phyloP scores from a whole-genome alignment of 35 echinoderm and acorn worm genomes.

The Acanthaster planci region DNA sequence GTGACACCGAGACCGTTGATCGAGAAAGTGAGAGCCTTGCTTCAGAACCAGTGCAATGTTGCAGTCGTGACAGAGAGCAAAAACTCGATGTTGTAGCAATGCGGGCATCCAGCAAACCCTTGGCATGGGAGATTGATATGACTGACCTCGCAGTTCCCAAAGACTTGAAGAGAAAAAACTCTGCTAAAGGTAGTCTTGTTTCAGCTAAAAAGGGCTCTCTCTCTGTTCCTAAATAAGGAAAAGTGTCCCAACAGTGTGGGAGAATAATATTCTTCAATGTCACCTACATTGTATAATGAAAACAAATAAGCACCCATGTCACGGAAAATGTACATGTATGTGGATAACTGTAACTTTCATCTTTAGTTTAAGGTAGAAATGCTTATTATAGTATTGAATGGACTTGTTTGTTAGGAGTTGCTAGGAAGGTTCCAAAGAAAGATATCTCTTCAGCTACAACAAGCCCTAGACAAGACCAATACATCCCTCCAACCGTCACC shows the following conservation, averaged over 20 bases:
- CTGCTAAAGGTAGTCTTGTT: not conserved
- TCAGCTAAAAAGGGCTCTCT: too few species aligned
- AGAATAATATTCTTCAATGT: too few species aligned
- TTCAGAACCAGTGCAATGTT: not conserved
- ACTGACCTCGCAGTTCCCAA: not conserved
- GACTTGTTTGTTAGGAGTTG: not conserved
- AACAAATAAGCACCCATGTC: too few species aligned
- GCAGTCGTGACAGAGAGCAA: not conserved
- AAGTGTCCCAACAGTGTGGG: too few species aligned
- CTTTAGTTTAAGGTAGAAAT: too few species aligned
- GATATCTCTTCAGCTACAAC: not conserved
- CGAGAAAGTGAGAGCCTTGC: not conserved
- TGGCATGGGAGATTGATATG: not conserved
- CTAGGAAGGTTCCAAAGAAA: not conserved
- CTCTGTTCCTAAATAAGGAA: too few species aligned
- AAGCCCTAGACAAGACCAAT: not conserved
- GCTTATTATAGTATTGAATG: too few species aligned
- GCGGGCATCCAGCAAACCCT: not conserved
- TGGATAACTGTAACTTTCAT: too few species aligned
- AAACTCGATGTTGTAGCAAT: not conserved
- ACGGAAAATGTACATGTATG: too few species aligned
- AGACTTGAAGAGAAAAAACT: constrained; percentile 4
- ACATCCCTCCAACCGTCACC: constrained; percentile 48
- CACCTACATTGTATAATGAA: too few species aligned
- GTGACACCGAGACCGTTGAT: not conserved